phyloP scores from a whole-genome alignment of 2,113 vertebrate genomes.

The Entelurus aequoreus region DNA sequence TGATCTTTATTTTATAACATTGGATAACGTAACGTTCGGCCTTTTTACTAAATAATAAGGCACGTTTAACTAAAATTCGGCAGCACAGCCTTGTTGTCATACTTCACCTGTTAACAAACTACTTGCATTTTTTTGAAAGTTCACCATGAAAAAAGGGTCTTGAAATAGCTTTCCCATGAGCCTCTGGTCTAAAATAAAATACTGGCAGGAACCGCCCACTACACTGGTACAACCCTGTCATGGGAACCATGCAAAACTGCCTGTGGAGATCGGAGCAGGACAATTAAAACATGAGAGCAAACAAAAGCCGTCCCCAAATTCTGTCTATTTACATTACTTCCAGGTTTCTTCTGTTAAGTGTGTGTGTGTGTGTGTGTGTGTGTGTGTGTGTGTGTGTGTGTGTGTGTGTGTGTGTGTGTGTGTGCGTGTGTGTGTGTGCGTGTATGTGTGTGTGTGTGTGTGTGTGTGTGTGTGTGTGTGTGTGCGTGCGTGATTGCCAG shows the following conservation, averaged over 20 bases:
- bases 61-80: no score
- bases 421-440: background rate
- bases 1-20: no score
- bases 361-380: background rate
- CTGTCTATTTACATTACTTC: conserved; percentile 32
- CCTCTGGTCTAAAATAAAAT: conserved; percentile 72
- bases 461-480: background rate
- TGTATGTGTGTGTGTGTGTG: background rate
- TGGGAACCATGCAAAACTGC: conserved; percentile 71
- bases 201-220: conserved; percentile 61
- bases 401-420: conserved; percentile 1
- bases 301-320: conserved; percentile 5
- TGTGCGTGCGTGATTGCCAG: background rate
- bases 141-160: conserved; percentile 55
- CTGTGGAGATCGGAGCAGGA: conserved; percentile 54
- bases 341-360: background rate
- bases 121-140: conserved; percentile 54
- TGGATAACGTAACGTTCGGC: no score
- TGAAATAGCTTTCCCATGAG: conserved; percentile 80
- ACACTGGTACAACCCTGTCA: conserved; percentile 62
- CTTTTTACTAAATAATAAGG: no score
- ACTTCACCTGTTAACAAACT: conserved; percentile 71
- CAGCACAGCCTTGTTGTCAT: conserved; percentile 22
- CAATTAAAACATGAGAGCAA: conserved; percentile 38
- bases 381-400: background rate